These are phyloP conservation scores for Enteromius afrohamiltoni DNA, from an alignment of 2,797 vertebrate species.

Conservation along the genomic window DNA sequence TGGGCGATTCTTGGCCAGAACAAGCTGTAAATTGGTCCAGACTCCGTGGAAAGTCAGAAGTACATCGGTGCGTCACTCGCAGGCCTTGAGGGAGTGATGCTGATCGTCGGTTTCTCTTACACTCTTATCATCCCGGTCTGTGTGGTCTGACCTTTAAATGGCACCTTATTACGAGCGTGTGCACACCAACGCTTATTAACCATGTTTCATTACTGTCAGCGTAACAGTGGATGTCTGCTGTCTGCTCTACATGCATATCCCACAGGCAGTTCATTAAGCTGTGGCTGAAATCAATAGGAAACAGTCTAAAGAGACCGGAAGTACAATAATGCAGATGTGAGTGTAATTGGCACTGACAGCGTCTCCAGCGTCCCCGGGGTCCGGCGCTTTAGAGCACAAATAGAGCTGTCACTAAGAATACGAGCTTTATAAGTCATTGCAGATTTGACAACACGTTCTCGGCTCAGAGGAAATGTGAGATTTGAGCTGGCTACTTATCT, in stretches of 20 bases:
- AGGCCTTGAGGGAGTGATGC: neutral
- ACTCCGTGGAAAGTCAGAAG: neutral
- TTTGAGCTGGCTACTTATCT: neutral
- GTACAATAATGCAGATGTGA: slow-evolving; percentile 7
- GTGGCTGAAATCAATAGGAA: neutral
- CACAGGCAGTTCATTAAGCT: slow-evolving; percentile 25
- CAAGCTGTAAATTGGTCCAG: neutral
- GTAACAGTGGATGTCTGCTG: neutral
- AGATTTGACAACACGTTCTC: neutral
- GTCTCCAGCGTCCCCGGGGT: neutral
- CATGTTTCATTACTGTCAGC: neutral
- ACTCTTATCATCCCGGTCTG: neutral
- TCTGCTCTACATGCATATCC: slow-evolving; percentile 1
- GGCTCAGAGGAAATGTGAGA: neutral
- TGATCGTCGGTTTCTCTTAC: neutral
- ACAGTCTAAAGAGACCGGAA: neutral
- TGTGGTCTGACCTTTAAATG: slow-evolving; percentile 25
- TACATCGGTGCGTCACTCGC: neutral
- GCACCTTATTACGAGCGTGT: slow-evolving; percentile 12
- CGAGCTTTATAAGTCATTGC: neutral
- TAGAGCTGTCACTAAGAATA: slow-evolving; percentile 1
- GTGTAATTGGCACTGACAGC: slow-evolving; percentile 29
- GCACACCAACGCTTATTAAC: neutral
- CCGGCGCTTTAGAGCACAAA: neutral
- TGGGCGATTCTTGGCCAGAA: neutral